These are phyloP conservation scores for Strix aluco DNA, from an alignment of 2,113 vertebrate genomes.

Conservation along the genomic window DNA sequence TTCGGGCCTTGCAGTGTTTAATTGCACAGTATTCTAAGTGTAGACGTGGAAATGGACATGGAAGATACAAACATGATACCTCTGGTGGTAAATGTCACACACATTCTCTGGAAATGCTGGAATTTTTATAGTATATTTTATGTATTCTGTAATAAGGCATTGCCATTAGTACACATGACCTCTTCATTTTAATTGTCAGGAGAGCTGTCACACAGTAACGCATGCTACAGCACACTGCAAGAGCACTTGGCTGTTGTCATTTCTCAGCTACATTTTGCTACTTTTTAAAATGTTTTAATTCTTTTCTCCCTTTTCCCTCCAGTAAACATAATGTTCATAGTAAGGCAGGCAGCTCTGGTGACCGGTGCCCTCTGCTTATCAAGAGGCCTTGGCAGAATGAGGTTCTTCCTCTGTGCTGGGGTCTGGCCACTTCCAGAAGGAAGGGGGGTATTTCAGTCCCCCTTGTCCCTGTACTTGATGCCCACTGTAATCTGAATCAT, in stretches of 20 bases:
- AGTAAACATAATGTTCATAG: background rate
- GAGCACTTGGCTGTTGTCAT: background rate
- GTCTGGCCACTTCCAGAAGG: background rate
- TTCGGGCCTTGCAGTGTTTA: background rate
- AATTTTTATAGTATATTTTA: constrained; percentile 15
- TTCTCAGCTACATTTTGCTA: background rate
- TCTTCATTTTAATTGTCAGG: constrained; percentile 1
- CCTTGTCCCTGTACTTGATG: background rate
- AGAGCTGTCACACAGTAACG: background rate
- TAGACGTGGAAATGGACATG: background rate
- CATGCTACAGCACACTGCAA: fast-evolving
- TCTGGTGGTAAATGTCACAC: background rate
- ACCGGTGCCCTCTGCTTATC: background rate
- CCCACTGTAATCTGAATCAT: background rate
- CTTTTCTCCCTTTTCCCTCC: background rate
- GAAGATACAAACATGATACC: background rate
- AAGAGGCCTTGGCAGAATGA: background rate
- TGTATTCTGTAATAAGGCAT: background rate
- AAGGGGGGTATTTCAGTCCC: background rate
- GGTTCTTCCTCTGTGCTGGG: background rate
- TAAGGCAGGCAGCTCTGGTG: background rate
- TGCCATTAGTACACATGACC: background rate
- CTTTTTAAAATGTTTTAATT: background rate
- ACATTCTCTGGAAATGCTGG: background rate
- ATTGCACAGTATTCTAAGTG: background rate